Percentiles rank a stretch among this genome's conserved stretches.
Conservation (phyloP, 2,888 invertebrate species). For the Nomada goodeniana region DNA sequence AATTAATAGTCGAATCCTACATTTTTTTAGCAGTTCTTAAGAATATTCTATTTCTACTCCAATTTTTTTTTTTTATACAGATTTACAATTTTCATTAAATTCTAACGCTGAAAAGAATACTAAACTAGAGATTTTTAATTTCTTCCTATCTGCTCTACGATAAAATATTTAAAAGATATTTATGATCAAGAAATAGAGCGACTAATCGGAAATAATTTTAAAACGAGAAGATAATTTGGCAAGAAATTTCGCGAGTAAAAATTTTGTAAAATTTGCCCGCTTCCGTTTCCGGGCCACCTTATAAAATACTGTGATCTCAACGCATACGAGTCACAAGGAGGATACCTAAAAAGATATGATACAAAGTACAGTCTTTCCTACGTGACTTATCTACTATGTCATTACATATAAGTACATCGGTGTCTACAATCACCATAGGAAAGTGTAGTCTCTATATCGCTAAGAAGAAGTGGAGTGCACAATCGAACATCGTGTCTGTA, state of each 20-base stretch:
- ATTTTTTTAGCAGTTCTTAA: no score
- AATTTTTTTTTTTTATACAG: no score
- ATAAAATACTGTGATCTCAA: conserved; percentile 53
- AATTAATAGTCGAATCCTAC: no score
- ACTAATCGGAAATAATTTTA: no score
- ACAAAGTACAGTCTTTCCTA: conserved; percentile 58
- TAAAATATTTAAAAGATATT: neutral
- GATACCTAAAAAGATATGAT: conserved; percentile 54
- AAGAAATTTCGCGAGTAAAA: neutral
- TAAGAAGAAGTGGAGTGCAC: conserved; percentile 52
- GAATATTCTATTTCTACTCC: no score
- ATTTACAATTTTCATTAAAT: no score
- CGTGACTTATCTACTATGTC: conserved; percentile 60
- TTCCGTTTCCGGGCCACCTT: conserved; percentile 52
- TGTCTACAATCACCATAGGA: conserved; percentile 56
- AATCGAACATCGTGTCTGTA: conserved; percentile 48
- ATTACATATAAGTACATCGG: conserved; percentile 56
- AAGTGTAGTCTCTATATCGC: conserved; percentile 50
- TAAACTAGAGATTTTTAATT: neutral
- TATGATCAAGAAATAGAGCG: no score
- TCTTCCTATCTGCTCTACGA: neutral
- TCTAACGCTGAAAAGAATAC: no score
- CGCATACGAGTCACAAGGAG: conserved; percentile 50
- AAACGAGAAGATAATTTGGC: no score
- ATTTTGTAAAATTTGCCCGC: conserved; percentile 30